Evolutionary conservation across 2,888 invertebrate species (phyloP), one percentile per base, ranked within the genome.

Genomic region (Caenorhabditis sinica): DNA sequence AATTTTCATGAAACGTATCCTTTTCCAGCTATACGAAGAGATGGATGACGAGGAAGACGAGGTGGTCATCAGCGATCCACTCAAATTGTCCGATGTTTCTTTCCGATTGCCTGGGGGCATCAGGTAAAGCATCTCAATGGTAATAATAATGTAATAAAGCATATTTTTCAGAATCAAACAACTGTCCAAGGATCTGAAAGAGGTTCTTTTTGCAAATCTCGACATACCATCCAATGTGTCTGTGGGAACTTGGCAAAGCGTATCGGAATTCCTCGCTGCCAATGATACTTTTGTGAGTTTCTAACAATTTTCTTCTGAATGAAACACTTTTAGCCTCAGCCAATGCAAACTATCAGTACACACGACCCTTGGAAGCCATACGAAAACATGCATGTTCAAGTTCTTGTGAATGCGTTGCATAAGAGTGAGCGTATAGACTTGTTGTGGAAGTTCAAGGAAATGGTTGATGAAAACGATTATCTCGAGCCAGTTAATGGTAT

Each of bases 391-490:
- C 61, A 66, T 2, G 84, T 68, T 13, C 75, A 76, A 45, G 33
- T 56, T 11, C 20, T 84, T 25, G 15, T 86, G 2, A 58, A 69
- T 40, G 79, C 86, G 6, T 20, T 86, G 15, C 58, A 43, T 40
- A 25, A 68, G 5, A 60, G 45, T 0, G 51, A 81, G n/a, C 60
- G 87, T 15, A 63, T 87, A 8, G 87, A 87, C 33, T 68, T 83
- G n/a, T 49, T 87, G 15, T 74, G 28, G 20, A 68, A 79, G 15
- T 23, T 87, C 2, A 61, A 79, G 15, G 20, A 15, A 23, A 56
- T 76, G 4, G 25, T 73, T 13, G 11, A 65, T 25, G 6, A 60
- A 0, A 61, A 68, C 5, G 28, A 51, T 53, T 51, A 61, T 53
- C 20, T 74, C 5, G n/a, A 33, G 11, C 20, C 11, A 2, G 28